phyloP scores from a whole-genome alignment of 2,113 vertebrate genomes.

The Willisornis vidua region DNA sequence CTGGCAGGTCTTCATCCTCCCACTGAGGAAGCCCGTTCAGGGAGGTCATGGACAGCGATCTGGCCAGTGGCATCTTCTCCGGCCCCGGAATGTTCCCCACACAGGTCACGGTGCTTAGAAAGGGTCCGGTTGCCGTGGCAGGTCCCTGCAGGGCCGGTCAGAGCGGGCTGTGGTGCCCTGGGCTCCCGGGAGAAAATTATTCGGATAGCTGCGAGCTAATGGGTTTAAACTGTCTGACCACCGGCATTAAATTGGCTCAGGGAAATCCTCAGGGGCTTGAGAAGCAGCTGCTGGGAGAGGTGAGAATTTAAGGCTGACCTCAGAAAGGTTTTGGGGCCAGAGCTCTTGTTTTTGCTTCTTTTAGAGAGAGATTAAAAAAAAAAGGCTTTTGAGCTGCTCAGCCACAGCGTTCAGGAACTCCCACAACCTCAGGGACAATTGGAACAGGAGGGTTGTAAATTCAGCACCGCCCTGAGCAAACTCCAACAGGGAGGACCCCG shows the following conservation, averaged over 20 bases:
- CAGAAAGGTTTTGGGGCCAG: slow-evolving; percentile 14
- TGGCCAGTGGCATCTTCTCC: slow-evolving; percentile 84
- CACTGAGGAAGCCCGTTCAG: slow-evolving; percentile 87
- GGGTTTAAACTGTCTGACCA: slow-evolving; percentile 40
- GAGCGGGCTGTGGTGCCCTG: neutral
- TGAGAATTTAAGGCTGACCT: slow-evolving; percentile 47
- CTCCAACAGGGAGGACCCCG: slow-evolving; percentile 7
- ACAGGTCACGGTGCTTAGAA: neutral
- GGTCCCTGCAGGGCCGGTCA: neutral
- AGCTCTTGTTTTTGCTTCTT: neutral
- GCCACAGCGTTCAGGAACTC: neutral
- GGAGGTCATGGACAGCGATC: slow-evolving; percentile 91
- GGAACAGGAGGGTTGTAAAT: neutral
- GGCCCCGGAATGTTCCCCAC: neutral
- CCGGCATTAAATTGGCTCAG: slow-evolving; percentile 43
- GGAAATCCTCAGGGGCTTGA: slow-evolving; percentile 37
- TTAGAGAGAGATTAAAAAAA: neutral
- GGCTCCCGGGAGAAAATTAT: neutral
- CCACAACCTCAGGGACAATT: neutral
- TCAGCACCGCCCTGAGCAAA: slow-evolving; percentile 1
- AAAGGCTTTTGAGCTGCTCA: neutral
- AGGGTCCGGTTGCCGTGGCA: neutral
- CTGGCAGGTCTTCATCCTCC: slow-evolving; percentile 86
- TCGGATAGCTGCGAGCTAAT: slow-evolving; percentile 20
- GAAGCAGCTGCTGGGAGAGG: slow-evolving; percentile 15